Evolutionary conservation across 2,888 invertebrate species (phyloP).

Genomic region (Tetranychus truncatus): DNA sequence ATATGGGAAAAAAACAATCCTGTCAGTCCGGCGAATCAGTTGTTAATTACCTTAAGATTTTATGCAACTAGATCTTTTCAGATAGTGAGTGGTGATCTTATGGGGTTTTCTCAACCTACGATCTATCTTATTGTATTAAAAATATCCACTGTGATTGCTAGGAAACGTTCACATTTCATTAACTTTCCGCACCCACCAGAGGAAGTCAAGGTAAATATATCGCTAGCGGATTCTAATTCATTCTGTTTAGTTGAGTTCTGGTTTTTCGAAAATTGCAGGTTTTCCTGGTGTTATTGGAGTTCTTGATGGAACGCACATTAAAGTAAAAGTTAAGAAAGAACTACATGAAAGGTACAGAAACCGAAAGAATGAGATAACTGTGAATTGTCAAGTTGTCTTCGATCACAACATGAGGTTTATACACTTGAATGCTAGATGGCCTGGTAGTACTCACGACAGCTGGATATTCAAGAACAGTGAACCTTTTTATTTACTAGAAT

Average conservation of each 20-base stretch:
- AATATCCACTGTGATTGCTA: slow-evolving; percentile 7
- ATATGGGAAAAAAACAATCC: background rate
- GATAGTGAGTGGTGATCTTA: slow-evolving; percentile 12
- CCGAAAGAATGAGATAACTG: slow-evolving; percentile 20
- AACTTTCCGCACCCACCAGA: background rate
- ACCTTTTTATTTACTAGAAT: background rate
- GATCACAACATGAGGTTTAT: slow-evolving; percentile 29
- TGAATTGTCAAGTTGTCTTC: slow-evolving; percentile 25
- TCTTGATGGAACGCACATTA: slow-evolving; percentile 20
- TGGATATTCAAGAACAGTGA: slow-evolving; percentile 28
- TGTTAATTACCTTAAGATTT: slow-evolving; percentile 1
- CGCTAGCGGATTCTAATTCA: too few species aligned
- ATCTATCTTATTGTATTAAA: slow-evolving; percentile 6
- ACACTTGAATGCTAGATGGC: slow-evolving; percentile 27
- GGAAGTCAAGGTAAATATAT: background rate
- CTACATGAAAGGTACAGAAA: slow-evolving; percentile 20
- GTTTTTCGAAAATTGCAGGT: background rate
- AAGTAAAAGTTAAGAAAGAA: slow-evolving; percentile 8
- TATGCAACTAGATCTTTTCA: slow-evolving; percentile 15
- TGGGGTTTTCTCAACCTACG: slow-evolving; percentile 16
- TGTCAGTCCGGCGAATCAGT: background rate
- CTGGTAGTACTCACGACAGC: slow-evolving; percentile 29
- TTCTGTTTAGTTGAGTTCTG: background rate
- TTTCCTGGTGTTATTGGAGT: slow-evolving; percentile 10
- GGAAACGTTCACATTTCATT: background rate